phyloP scores from a whole-genome alignment of 2,888 invertebrate genomes.

The Adela reaumurella region DNA sequence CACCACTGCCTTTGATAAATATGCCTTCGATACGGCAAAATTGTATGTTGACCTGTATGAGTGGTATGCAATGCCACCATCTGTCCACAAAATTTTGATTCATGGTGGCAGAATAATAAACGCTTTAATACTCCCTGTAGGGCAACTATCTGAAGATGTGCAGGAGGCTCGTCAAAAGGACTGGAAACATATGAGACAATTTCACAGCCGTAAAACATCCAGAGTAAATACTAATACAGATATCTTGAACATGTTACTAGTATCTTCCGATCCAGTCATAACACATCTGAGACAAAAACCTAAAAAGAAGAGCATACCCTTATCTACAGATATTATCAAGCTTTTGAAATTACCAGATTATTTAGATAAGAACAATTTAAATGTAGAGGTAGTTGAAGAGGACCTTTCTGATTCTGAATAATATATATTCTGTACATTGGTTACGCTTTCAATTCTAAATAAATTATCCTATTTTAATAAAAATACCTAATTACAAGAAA shows the following conservation, averaged over 20 bases:
- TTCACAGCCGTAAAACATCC: constrained; percentile 10
- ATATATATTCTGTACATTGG: no score
- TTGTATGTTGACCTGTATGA: constrained; percentile 4
- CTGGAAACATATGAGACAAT: constrained; percentile 5
- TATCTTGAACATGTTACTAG: constrained; percentile 10
- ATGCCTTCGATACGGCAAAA: constrained; percentile 5
- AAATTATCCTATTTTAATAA: no score
- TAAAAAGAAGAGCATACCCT: no score
- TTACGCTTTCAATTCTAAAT: no score
- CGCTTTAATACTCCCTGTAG: constrained; percentile 8
- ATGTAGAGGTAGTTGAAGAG: no score
- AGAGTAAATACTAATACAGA: constrained; percentile 10
- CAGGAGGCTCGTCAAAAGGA: constrained; percentile 7
- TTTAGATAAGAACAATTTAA: no score
- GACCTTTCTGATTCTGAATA: no score
- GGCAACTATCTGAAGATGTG: constrained; percentile 10
- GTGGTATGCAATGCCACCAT: constrained; percentile 8
- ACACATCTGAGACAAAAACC: no score
- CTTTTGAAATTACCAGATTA: no score
- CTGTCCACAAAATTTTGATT: constrained; percentile 9
- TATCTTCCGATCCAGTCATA: constrained; percentile 9
- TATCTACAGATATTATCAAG: no score
- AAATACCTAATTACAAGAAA: no score
- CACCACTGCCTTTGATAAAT: constrained; percentile 1
- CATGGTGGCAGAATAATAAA: constrained; percentile 10